phyloP scores from a whole-genome alignment of 1,140 invertebrate species.

The Drosophila bocqueti region DNA sequence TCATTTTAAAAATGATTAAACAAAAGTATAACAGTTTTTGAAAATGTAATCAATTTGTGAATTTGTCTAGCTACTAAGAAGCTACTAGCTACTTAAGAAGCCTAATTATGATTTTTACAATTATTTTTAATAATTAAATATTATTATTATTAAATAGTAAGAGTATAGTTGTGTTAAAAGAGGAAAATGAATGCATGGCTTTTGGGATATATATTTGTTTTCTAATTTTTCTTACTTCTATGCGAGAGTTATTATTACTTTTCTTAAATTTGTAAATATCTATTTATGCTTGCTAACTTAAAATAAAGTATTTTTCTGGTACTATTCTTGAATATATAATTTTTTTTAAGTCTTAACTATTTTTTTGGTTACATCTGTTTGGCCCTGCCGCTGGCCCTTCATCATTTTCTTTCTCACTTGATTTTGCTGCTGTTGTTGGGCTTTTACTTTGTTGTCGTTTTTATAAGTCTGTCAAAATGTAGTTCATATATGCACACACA shows the following conservation, averaged over 20 bases:
- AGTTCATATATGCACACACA: constrained; percentile 65
- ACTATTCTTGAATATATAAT: neutral
- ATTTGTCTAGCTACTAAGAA: no score
- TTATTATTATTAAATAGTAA: no score
- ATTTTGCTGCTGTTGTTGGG: constrained; percentile 58
- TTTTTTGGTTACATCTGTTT: neutral
- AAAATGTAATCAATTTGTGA: no score
- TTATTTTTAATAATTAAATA: no score
- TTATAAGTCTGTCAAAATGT: constrained; percentile 81
- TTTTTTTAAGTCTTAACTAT: neutral
- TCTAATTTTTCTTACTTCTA: neutral
- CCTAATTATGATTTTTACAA: no score
- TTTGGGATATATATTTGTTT: neutral
- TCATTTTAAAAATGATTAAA: neutral
- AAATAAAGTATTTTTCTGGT: neutral
- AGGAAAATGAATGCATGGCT: no score
- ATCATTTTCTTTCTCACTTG: constrained; percentile 39
- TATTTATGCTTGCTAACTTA: neutral
- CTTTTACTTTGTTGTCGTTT: constrained; percentile 66
- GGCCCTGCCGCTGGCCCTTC: constrained; percentile 48
- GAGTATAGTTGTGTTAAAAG: no score
- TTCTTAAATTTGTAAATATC: neutral
- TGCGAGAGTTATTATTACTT: neutral
- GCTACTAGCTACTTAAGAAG: no score
- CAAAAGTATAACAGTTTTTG: no score